Conservation (phyloP, 2,888 invertebrate genomes). For the Caenorhabditis wallacei region DNA sequence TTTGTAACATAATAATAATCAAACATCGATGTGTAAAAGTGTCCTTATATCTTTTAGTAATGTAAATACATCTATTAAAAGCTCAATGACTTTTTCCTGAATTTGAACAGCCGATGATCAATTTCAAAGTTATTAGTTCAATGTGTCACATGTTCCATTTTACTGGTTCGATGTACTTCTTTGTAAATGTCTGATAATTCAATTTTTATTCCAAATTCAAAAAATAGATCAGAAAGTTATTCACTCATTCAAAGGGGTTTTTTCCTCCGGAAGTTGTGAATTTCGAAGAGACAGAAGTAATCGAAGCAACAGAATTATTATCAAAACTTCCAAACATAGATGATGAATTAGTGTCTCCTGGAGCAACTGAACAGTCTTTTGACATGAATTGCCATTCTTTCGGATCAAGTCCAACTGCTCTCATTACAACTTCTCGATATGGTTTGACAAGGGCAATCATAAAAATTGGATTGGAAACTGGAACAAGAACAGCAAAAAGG, state of each 20-base stretch:
- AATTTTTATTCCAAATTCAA: too few relatives aligned
- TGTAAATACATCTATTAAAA: slow-evolving; percentile 25
- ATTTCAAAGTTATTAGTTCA: neutral
- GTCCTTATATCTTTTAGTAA: slow-evolving; percentile 32
- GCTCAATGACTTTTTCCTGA: neutral
- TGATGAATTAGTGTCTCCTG: slow-evolving; percentile 23
- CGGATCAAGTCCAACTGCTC: slow-evolving; percentile 32
- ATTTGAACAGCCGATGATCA: slow-evolving; percentile 28
- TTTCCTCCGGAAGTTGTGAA: slow-evolving; percentile 23
- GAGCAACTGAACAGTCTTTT: slow-evolving; percentile 38
- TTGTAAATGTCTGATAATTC: too few relatives aligned
- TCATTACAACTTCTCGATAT: slow-evolving; percentile 39
- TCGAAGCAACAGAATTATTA: slow-evolving; percentile 33
- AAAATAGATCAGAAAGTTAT: too few relatives aligned
- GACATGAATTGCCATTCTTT: slow-evolving; percentile 44
- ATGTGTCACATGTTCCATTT: neutral
- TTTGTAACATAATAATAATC: too few relatives aligned
- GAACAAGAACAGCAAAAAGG: slow-evolving; percentile 35
- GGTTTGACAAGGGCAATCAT: slow-evolving; percentile 30
- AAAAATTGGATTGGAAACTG: slow-evolving; percentile 32
- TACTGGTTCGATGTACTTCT: too few relatives aligned
- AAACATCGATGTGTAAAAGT: slow-evolving; percentile 27
- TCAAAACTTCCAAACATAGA: slow-evolving; percentile 55
- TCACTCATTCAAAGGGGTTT: slow-evolving; percentile 39
- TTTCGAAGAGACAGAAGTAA: slow-evolving; percentile 36